Conservation (phyloP, 2,888 invertebrate genomes). For the Clanis bilineata region DNA sequence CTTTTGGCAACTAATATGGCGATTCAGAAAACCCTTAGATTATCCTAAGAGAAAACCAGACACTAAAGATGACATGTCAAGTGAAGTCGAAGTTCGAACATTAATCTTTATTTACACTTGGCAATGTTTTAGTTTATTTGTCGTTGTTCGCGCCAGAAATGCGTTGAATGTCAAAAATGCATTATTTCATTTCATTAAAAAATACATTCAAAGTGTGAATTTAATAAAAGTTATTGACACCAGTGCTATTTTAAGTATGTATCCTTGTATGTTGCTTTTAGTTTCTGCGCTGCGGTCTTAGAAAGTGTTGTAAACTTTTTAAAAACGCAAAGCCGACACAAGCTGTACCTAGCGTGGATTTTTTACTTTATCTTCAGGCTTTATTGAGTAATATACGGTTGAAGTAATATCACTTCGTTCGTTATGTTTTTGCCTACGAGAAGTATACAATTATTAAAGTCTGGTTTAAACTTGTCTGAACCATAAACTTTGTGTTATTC, state of each 20-base stretch:
- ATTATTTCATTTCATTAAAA: background rate
- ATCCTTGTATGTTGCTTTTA: background rate
- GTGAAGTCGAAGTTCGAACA: too few species aligned
- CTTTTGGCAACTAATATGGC: too few species aligned
- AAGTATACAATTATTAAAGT: too few species aligned
- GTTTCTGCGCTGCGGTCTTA: background rate
- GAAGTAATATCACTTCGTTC: background rate
- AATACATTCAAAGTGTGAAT: background rate
- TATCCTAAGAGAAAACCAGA: too few species aligned
- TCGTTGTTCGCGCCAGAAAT: constrained; percentile 67
- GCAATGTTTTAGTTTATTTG: constrained; percentile 25
- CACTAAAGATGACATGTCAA: too few species aligned
- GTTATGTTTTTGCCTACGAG: too few species aligned
- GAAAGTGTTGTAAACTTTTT: background rate
- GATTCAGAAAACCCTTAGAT: too few species aligned
- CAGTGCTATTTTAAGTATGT: background rate
- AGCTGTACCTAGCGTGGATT: background rate
- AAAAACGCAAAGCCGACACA: background rate
- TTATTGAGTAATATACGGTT: background rate
- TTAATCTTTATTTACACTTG: constrained; percentile 9
- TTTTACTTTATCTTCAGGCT: background rate
- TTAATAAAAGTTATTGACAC: background rate
- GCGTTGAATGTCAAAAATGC: constrained; percentile 32
- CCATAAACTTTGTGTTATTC: too few species aligned
- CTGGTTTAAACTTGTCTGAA: too few species aligned